A percentile compares a stretch with the other conserved stretches of the same genome.
phyloP scores from a whole-genome alignment of 2,888 invertebrate species.

The Rhodophaea formosa region DNA sequence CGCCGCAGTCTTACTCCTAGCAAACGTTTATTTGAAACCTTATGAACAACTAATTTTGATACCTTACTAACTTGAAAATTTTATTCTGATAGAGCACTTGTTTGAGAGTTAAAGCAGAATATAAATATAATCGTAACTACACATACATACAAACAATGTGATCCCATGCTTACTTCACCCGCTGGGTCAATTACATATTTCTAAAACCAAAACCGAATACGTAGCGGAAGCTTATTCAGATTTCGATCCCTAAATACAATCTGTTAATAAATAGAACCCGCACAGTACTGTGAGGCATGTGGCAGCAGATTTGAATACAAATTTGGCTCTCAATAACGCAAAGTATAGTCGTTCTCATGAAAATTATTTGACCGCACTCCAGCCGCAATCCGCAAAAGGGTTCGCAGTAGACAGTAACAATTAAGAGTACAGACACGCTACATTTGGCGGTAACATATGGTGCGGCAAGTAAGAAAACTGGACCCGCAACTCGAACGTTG shows the following conservation, averaged over 20 bases:
- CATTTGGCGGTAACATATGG: slow-evolving; percentile 42
- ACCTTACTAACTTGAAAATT: too few relatives aligned
- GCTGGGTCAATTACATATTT: too few relatives aligned
- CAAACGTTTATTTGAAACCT: too few relatives aligned
- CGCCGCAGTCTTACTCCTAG: too few relatives aligned
- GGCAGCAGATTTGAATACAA: slow-evolving; percentile 10
- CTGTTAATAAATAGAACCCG: background rate
- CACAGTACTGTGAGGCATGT: background rate
- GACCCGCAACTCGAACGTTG: slow-evolving; percentile 1
- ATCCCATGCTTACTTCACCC: too few relatives aligned
- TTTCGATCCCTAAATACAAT: background rate
- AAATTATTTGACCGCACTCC: slow-evolving; percentile 42
- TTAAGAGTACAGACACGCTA: slow-evolving; percentile 37
- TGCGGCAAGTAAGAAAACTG: slow-evolving; percentile 29
- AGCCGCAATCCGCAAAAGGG: slow-evolving; percentile 42
- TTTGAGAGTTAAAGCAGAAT: too few relatives aligned
- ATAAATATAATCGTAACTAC: too few relatives aligned
- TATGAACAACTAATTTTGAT: too few relatives aligned
- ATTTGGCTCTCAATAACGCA: slow-evolving; percentile 7
- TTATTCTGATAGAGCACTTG: too few relatives aligned
- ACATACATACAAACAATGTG: too few relatives aligned
- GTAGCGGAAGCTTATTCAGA: background rate
- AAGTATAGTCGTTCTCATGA: slow-evolving; percentile 29
- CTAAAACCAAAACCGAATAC: too few relatives aligned
- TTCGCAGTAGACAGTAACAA: slow-evolving; percentile 44